A percentile compares a stretch with the other conserved stretches of the same genome.
phyloP scores from a whole-genome alignment of 2,797 vertebrate genomes.

The Platalea minor region DNA sequence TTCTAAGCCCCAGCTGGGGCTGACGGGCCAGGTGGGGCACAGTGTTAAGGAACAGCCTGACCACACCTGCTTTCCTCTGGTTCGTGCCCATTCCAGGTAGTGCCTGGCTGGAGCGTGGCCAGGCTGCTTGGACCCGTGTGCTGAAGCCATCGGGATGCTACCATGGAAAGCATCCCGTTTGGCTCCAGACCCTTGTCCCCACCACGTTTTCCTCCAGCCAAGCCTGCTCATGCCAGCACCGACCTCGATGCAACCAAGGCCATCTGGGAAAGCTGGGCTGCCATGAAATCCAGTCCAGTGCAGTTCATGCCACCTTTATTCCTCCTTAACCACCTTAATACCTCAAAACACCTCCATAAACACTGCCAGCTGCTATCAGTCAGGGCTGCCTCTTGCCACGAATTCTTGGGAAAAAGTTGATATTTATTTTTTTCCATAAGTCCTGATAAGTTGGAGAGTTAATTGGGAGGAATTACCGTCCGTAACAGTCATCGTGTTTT shows the following conservation, averaged over 20 bases:
- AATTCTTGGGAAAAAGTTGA: not conserved
- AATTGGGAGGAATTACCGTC: not conserved
- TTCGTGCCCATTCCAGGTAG: rapidly evolving
- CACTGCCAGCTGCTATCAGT: not conserved
- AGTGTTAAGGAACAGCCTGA: rapidly evolving
- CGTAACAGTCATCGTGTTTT: rapidly evolving
- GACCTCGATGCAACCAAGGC: rapidly evolving
- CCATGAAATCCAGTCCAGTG: not conserved
- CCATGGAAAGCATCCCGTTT: rapidly evolving
- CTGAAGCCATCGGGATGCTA: rapidly evolving
- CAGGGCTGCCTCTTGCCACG: not conserved
- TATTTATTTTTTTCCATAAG: not conserved
- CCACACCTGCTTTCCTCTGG: rapidly evolving
- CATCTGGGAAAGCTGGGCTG: not conserved
- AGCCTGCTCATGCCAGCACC: rapidly evolving
- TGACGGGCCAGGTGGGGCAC: rapidly evolving
- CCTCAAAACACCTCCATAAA: not conserved
- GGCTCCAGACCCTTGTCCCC: not conserved
- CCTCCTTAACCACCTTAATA: not conserved
- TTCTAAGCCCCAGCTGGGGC: rapidly evolving
- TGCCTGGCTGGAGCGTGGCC: rapidly evolving
- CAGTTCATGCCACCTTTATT: rapidly evolving
- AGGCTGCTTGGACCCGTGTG: rapidly evolving
- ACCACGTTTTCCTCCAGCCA: rapidly evolving
- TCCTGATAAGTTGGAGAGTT: not conserved